Base-by-base conservation (phyloP, 2,797 vertebrate genomes). In the Lithobates sylvaticus region DNA sequence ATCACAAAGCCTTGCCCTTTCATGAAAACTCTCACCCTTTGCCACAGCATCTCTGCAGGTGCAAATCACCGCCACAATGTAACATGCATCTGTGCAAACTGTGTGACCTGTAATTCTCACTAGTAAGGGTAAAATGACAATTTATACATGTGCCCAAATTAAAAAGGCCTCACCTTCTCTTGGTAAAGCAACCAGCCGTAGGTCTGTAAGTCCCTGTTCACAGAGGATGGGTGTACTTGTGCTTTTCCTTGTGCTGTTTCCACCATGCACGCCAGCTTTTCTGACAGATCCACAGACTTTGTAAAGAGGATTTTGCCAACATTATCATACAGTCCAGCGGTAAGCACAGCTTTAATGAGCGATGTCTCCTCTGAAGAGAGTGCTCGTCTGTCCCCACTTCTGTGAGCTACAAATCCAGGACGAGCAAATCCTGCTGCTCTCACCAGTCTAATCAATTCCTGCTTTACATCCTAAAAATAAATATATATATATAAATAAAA, bases 111-210 rank as follows among this genome's bases (percentile, higher is more conserved):
- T 54, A 18, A 5, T 54, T 18, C 16, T 16, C 15, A 18, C 50
- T 3, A 54, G 4, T 54, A 54, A 16, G 13, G 50, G 50, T 18
- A 54, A 16, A 54, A 54, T 12, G 44, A 54, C 50, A 18, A 54
- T 54, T 54, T 18, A 5, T 68, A 34, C 16, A 54, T 54, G 50
- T 54, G 4, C 5, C 15, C 50, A 54, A 2, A 54, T 54, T 13
- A 39, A n/a, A 32, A 0, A 2, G 0, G 65, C 5, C 76, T 78
- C 89, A 95, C 95, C 95, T 99, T 99, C 89, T 99, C 98, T 91
- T 99, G 98, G 92, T 96, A 99, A 47, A 99, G 95, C 76, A 99
- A 93, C 98, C 97, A 99, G 78, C 98, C 97, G 0, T 98, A 92
- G 0, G 92, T 96, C 90, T 99, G 98, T 75, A 99, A 94, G 89